Base-by-base conservation (phyloP, 2,888 invertebrate species). In the Tachystola acroxantha region DNA sequence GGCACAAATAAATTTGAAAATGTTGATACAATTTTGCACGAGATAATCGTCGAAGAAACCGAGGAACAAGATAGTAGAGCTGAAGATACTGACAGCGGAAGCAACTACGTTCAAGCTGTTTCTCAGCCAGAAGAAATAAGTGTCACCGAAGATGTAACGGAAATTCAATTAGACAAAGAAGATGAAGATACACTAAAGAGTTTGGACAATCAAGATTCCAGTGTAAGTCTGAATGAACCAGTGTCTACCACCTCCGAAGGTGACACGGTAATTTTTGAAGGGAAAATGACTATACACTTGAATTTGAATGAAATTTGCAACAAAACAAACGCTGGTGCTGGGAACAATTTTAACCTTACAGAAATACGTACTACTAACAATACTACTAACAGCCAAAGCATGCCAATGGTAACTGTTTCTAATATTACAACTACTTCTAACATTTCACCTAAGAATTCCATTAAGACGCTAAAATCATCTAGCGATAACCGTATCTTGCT, bases 351-450 rank as follows among this genome's bases (percentile, higher is more conserved):
- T 65, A 66, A 70, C 60, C 62, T 64, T 80, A 79, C 73, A 54
- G 59, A 67, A 55, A 56, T 49, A 54, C 58, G 45, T 43, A 36
- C 51, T 45, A 61, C 67, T 70, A 77, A 71, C 50, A 59, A 67
- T 43, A 52, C 71, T 53, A 63, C 76, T 81, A 84, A 78, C 70
- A 67, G 60, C 72, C 79, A 78, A 62, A 75, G 81, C 82, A 86
- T 84, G 81, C 78, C 87, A 63, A 82, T 81, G 87, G 86, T 88
- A 86, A 87, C 84, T 76, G 88, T 88, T 61, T 87, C 87, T 78
- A 86, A 88, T 67, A 88, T 88, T 62, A 84, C 79, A 59, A 87
- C 87, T 60, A 87, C 80, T 64, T 80, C 86, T 85, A 86, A 85
- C 68, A 81, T 82, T 56, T 85, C 86, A 70, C 81, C 85, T 54